Percentiles rank a stretch among this genome's conserved stretches.
Evolutionary conservation across 92 coral and sea anemone species (phyloP).

Genomic region (Galaxea fascicularis): DNA sequence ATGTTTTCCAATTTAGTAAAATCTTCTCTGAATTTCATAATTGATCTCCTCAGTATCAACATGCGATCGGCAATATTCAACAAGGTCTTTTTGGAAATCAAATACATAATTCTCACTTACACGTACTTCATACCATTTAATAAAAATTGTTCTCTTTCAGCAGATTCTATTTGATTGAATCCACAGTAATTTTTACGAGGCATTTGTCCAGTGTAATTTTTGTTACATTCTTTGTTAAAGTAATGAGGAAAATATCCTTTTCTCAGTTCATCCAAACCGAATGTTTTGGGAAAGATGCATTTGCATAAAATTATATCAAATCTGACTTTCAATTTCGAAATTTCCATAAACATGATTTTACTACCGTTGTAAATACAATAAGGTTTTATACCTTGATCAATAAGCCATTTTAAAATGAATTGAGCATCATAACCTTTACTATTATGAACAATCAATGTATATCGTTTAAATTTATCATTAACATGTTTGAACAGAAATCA

Average conservation of each 20-base stretch:
- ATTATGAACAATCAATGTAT: too few relatives aligned
- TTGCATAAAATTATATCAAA: conserved; percentile 47
- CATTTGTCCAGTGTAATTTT: conserved; percentile 47
- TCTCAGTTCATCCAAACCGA: conserved; percentile 52
- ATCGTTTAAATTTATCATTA: too few relatives aligned
- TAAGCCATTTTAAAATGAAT: too few relatives aligned
- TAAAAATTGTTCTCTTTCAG: conserved; percentile 12
- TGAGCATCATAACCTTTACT: too few relatives aligned
- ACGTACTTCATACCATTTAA: conserved; percentile 35
- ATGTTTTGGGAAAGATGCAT: conserved; percentile 58
- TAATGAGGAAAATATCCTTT: conserved; percentile 66
- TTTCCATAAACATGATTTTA: conserved; percentile 46
- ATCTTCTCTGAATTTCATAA: too few relatives aligned
- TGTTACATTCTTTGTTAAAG: conserved; percentile 46
- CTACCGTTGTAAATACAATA: conserved; percentile 60
- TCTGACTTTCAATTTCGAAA: conserved; percentile 14
- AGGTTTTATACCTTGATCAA: too few relatives aligned
- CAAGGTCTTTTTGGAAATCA: too few relatives aligned
- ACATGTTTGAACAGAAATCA: too few relatives aligned
- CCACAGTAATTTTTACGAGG: conserved; percentile 42
- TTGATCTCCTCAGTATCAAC: too few relatives aligned
- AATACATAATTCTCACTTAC: too few relatives aligned
- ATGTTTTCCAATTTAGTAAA: conserved; percentile 25
- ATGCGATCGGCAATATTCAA: too few relatives aligned
- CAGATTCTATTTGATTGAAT: conserved; percentile 44